Percentiles rank a stretch among this genome's conserved stretches.
Conservation (phyloP, 2,113 vertebrate species). For the Caretta caretta region DNA sequence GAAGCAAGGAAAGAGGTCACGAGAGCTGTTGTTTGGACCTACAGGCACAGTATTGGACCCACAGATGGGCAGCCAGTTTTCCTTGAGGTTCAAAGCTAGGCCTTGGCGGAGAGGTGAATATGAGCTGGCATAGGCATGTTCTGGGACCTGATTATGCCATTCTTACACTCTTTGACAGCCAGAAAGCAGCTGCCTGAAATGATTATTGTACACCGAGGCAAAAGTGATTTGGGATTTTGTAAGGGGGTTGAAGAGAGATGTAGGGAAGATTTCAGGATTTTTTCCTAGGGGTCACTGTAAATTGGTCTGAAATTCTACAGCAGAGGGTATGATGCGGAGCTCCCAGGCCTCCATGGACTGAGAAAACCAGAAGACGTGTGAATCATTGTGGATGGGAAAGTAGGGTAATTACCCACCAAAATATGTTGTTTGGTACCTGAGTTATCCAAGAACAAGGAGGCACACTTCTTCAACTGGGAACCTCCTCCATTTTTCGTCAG, state of each 20-base stretch:
- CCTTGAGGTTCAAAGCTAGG: not conserved
- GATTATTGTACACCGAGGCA: not conserved
- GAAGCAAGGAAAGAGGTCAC: not conserved
- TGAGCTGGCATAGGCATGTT: not conserved
- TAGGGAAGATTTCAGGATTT: not conserved
- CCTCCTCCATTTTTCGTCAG: not conserved
- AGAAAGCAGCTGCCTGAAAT: not conserved
- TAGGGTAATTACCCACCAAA: not conserved
- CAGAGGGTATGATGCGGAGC: not conserved
- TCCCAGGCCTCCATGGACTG: too few relatives aligned
- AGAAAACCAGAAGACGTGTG: not conserved
- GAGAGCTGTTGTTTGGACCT: not conserved
- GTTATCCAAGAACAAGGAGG: not conserved
- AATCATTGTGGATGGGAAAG: not conserved
- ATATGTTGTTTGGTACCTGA: not conserved
- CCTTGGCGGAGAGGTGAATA: not conserved
- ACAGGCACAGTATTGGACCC: not conserved
- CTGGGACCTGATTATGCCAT: not conserved
- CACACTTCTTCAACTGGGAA: not conserved
- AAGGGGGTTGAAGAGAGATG: not conserved
- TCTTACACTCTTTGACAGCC: not conserved
- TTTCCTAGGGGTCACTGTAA: not conserved
- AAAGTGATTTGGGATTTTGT: not conserved
- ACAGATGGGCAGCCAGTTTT: not conserved
- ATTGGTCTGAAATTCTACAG: not conserved